Percentiles rank a stretch among this genome's conserved stretches.
phyloP scores from a whole-genome alignment of 2,888 invertebrate species.

The Drosophila multiciliata region DNA sequence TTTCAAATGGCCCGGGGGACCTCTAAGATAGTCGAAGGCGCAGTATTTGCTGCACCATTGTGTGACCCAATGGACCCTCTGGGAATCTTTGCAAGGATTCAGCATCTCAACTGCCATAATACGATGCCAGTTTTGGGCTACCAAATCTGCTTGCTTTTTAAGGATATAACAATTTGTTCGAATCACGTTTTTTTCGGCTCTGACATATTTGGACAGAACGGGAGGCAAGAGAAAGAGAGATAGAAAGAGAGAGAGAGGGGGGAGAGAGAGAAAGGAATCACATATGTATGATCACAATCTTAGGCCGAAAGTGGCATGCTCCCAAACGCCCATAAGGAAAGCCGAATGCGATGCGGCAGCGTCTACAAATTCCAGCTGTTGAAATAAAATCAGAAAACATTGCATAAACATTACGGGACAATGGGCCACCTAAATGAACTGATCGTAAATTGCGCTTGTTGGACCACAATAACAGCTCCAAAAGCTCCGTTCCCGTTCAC shows the following conservation, averaged over 20 bases:
- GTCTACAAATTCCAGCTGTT: conserved; percentile 63
- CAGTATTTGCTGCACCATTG: conserved; percentile 12
- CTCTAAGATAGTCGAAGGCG: conserved; percentile 15
- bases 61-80: conserved; percentile 63
- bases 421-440: conserved; percentile 74
- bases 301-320: conserved; percentile 20
- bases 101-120: conserved; percentile 31
- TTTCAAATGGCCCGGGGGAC: conserved; percentile 57
- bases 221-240: neutral
- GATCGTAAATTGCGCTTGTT: conserved; percentile 77
- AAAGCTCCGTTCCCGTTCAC: conserved; percentile 37
- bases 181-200: conserved; percentile 59
- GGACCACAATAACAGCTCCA: conserved; percentile 40
- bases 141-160: conserved; percentile 60
- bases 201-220: conserved; percentile 55
- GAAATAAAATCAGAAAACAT: conserved; percentile 67
- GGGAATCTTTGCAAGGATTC: conserved; percentile 51
- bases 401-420: conserved; percentile 74
- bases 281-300: conserved; percentile 35
- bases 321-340: conserved; percentile 69
- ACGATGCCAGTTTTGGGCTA: conserved; percentile 36
- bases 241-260: too few species aligned
- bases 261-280: neutral
- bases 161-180: conserved; percentile 71
- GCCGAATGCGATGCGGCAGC: conserved; percentile 39